These are phyloP conservation scores for Drosophila stalkeri DNA, from an alignment of 2,888 invertebrate genomes.

Conservation along the genomic window DNA sequence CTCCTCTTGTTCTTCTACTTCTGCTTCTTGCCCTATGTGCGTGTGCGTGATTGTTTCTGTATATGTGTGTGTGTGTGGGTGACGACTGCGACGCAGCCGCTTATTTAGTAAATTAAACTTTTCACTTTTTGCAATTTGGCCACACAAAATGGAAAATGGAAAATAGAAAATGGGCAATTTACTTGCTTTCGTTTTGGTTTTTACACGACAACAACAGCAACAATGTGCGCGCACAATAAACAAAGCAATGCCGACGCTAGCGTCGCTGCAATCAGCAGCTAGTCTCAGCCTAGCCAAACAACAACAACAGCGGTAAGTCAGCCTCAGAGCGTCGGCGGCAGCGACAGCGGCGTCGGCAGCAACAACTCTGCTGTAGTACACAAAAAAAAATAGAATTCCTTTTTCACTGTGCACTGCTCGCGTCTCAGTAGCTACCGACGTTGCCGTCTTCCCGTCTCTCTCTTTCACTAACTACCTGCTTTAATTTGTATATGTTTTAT, in stretches of 20 bases:
- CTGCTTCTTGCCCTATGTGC: slow-evolving; percentile 24
- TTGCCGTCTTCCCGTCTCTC: slow-evolving; percentile 4
- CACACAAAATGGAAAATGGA: slow-evolving; percentile 49
- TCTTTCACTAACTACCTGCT: slow-evolving; percentile 29
- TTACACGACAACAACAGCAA: slow-evolving; percentile 33
- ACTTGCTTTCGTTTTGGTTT: slow-evolving; percentile 64
- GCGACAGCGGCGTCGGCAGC: slow-evolving; percentile 41
- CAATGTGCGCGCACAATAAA: slow-evolving; percentile 38
- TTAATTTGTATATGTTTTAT: slow-evolving; percentile 45
- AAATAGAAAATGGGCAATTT: slow-evolving; percentile 75
- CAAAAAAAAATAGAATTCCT: slow-evolving; percentile 70
- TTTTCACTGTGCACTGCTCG: slow-evolving; percentile 61
- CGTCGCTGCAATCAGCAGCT: slow-evolving; percentile 53
- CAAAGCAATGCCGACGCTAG: slow-evolving; percentile 58
- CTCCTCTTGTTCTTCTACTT: slow-evolving; percentile 5
- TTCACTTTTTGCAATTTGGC: slow-evolving; percentile 76
- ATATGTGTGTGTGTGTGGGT: slow-evolving; percentile 9
- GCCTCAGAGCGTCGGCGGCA: slow-evolving; percentile 10
- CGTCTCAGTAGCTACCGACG: slow-evolving; percentile 28
- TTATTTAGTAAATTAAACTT: slow-evolving; percentile 80
- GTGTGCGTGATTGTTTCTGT: slow-evolving; percentile 1
- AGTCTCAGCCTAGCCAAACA: slow-evolving; percentile 53
- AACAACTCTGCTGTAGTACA: slow-evolving; percentile 68
- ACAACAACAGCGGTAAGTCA: slow-evolving; percentile 35
- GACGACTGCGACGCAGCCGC: slow-evolving; percentile 47